Conservation (phyloP, 1,140 invertebrate species). For the Bombus pyrosoma region DNA sequence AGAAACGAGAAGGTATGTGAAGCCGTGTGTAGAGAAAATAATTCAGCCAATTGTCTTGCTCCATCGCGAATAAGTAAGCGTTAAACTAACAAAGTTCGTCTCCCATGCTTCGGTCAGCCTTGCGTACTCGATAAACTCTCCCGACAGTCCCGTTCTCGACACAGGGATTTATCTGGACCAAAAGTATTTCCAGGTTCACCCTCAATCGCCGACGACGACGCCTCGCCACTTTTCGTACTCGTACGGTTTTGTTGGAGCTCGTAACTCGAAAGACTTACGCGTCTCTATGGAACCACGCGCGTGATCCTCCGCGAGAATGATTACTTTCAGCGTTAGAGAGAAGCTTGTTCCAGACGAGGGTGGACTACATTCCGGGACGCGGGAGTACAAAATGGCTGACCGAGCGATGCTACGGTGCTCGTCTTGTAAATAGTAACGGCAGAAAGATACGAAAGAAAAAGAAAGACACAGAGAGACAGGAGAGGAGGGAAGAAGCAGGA, state of each 20-base stretch:
- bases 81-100: conserved; percentile 28
- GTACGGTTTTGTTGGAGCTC: neutral
- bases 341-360: neutral
- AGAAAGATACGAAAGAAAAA: conserved; percentile 2
- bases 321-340: neutral
- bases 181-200: neutral
- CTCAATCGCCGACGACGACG: neutral
- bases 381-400: conserved; percentile 56
- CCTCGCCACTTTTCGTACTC: neutral
- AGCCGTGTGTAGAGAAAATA: conserved; percentile 28
- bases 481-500: neutral
- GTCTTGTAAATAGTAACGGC: conserved; percentile 38
- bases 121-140: conserved; percentile 40
- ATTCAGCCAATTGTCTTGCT: conserved; percentile 47
- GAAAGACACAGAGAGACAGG: too few species aligned
- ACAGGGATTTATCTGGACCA: neutral
- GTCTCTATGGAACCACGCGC: neutral
- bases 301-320: neutral
- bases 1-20: conserved; percentile 7
- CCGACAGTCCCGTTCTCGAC: neutral
- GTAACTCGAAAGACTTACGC: neutral
- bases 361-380: neutral
- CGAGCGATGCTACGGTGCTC: conserved; percentile 58
- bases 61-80: conserved; percentile 43
- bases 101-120: conserved; percentile 55